phyloP scores from a whole-genome alignment of 2,113 vertebrate genomes.

The Mystacornis crossleyi region DNA sequence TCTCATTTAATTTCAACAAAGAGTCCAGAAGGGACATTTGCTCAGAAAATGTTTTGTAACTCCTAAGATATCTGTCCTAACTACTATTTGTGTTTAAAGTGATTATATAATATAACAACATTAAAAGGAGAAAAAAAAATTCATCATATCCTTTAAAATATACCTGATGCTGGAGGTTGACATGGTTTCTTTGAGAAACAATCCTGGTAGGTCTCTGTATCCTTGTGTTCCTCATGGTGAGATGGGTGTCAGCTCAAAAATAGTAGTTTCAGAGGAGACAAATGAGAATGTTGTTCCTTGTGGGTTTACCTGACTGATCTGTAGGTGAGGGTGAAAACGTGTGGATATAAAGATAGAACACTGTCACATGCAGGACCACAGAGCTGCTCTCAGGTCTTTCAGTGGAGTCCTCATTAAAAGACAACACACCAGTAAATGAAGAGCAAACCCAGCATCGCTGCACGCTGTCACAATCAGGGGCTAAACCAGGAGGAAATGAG shows the following conservation, averaged over 20 bases:
- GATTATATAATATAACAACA: background rate
- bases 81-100: background rate
- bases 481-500: background rate
- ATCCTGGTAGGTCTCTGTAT: background rate
- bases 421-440: background rate
- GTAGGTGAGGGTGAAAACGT: background rate
- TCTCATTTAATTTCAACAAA: background rate
- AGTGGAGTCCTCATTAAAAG: background rate
- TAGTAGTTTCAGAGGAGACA: background rate
- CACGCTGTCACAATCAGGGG: background rate
- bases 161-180: background rate
- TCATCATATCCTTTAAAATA: background rate
- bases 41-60: background rate
- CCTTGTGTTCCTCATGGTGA: background rate
- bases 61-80: background rate
- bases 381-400: background rate
- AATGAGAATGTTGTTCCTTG: background rate
- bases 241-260: background rate
- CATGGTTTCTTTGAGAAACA: background rate
- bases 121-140: background rate
- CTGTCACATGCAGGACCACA: background rate
- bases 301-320: background rate
- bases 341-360: background rate
- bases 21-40: background rate
- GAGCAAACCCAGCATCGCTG: accelerated